These are phyloP conservation scores for Melinaea menophilus DNA, from an alignment of 2,888 invertebrate genomes.

Conservation along the genomic window DNA sequence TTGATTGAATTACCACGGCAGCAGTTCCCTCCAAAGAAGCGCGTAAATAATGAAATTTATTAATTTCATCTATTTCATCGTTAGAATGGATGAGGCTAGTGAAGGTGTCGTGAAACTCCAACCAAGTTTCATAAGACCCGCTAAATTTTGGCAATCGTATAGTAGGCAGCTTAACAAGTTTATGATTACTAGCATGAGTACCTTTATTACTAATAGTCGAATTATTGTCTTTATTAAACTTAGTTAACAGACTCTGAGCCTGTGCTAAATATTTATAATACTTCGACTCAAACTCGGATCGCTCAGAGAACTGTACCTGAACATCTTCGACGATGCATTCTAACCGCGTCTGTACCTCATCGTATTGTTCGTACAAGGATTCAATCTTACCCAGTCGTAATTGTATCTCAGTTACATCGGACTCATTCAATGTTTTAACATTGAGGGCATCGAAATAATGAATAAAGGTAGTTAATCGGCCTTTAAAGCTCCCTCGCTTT, in stretches of 20 bases:
- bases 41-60: constrained; percentile 9
- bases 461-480: constrained; percentile 15
- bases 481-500: constrained; percentile 11
- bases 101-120: constrained; percentile 13
- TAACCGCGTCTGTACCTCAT: constrained; percentile 29
- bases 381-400: constrained; percentile 29
- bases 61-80: neutral
- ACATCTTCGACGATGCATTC: constrained; percentile 28
- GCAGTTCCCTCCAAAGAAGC: constrained; percentile 13
- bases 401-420: constrained; percentile 24
- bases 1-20: constrained; percentile 18
- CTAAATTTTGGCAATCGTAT: constrained; percentile 14
- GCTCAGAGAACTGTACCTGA: too few species aligned
- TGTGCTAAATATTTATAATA: too few species aligned
- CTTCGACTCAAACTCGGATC: too few species aligned
- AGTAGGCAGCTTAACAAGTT: constrained; percentile 7
- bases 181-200: constrained; percentile 12
- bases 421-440: constrained; percentile 8
- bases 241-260: too few species aligned
- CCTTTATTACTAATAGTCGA: neutral
- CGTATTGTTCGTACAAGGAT: constrained; percentile 27
- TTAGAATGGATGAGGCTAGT: constrained; percentile 21
- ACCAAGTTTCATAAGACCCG: constrained; percentile 33
- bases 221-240: too few species aligned
- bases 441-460: constrained; percentile 9